Percentiles rank a stretch among this genome's conserved stretches.
Evolutionary conservation across 2,113 vertebrate genomes (phyloP).

Genomic region (Mystacornis crossleyi): DNA sequence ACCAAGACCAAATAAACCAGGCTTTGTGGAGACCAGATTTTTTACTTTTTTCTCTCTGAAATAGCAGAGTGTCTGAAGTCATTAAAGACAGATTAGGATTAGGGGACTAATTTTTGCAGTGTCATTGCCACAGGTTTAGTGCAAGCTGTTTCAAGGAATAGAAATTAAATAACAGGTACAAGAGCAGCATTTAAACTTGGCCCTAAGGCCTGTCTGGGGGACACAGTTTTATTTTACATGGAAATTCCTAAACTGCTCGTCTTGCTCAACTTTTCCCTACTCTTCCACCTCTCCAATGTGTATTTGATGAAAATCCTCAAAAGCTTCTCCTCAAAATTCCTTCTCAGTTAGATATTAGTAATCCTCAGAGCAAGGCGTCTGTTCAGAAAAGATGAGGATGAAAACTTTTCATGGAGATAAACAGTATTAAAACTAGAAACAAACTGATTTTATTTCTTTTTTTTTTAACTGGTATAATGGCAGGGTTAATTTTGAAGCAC

Average conservation of each 20-base stretch:
- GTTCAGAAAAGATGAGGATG: not conserved
- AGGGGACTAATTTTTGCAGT: not conserved
- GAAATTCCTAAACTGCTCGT: not conserved
- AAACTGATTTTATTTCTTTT: not conserved
- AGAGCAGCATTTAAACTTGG: not conserved
- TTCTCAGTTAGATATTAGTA: not conserved
- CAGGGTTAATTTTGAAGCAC: not conserved
- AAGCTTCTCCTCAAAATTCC: not conserved
- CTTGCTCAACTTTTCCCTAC: not conserved
- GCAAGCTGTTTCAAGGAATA: not conserved
- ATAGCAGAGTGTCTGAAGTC: not conserved
- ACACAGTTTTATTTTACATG: not conserved
- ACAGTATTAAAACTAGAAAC: not conserved
- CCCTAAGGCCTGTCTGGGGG: not conserved
- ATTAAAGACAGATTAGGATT: not conserved
- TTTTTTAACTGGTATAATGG: not conserved
- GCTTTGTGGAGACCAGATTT: not conserved
- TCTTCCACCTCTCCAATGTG: fast-evolving
- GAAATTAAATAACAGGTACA: not conserved
- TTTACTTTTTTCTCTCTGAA: not conserved
- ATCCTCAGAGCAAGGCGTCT: not conserved
- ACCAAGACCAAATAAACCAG: not conserved
- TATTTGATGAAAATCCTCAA: not conserved
- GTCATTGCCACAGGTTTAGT: not conserved
- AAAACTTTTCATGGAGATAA: not conserved